These are phyloP conservation scores for Nestor notabilis DNA, from an alignment of 2,113 vertebrate genomes.

Conservation along the genomic window DNA sequence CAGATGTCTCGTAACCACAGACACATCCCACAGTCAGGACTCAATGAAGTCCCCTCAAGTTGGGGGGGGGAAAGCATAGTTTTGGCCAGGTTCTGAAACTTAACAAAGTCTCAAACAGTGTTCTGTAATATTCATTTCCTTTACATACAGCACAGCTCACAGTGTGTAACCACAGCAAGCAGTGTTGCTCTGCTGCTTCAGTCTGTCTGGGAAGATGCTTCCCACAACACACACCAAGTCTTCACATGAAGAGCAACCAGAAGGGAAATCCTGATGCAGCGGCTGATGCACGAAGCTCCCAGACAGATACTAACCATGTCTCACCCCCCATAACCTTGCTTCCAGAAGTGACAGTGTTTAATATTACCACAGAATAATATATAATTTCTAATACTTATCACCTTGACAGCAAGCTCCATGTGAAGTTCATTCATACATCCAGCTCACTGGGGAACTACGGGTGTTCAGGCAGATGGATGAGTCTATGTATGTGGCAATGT, in stretches of 20 bases:
- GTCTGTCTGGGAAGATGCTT: neutral
- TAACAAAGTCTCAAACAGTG: neutral
- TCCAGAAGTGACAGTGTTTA: neutral
- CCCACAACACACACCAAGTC: neutral
- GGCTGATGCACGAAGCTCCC: neutral
- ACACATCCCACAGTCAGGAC: neutral
- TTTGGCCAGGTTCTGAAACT: neutral
- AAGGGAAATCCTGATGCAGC: neutral
- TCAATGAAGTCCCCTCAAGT: neutral
- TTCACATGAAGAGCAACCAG: neutral
- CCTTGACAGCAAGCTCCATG: accelerated
- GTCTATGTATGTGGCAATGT: accelerated
- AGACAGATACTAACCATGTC: accelerated
- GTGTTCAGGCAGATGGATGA: accelerated
- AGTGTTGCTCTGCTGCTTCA: neutral
- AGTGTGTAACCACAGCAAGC: neutral
- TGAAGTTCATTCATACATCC: neutral
- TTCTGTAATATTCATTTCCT: neutral
- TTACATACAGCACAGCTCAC: neutral
- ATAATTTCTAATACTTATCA: neutral
- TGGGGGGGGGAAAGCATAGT: neutral
- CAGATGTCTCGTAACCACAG: neutral
- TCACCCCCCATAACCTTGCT: neutral
- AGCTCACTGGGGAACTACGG: neutral
- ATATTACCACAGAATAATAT: neutral